Evolutionary conservation across 2,888 invertebrate species (phyloP).

Genomic region (Drosophila cracens): DNA sequence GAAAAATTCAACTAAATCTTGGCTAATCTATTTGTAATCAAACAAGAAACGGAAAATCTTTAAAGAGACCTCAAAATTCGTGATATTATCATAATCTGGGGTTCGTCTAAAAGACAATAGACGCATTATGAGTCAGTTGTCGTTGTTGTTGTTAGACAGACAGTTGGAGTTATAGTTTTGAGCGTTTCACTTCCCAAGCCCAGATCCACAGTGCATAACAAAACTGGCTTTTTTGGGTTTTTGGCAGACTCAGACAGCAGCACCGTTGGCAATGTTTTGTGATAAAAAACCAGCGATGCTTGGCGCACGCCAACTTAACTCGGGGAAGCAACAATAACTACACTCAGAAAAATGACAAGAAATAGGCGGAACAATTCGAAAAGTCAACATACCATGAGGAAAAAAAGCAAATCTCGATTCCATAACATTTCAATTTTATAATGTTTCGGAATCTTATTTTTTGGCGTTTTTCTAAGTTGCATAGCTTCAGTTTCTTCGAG

Average conservation of each 20-base stretch:
- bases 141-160: slow-evolving; percentile 12
- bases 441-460: neutral
- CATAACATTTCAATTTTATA: no score
- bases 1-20: slow-evolving; percentile 5
- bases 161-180: slow-evolving; percentile 35
- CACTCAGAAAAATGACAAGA: neutral
- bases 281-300: slow-evolving; percentile 69
- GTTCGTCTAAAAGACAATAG: slow-evolving; percentile 45
- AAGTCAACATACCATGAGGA: neutral
- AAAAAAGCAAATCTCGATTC: neutral
- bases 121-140: slow-evolving; percentile 35
- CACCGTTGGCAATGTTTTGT: slow-evolving; percentile 63
- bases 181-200: slow-evolving; percentile 26
- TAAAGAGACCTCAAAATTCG: slow-evolving; percentile 2
- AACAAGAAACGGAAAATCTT: slow-evolving; percentile 22
- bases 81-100: slow-evolving; percentile 47
- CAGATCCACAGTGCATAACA: slow-evolving; percentile 72
- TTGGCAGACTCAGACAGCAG: slow-evolving; percentile 26
- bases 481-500: neutral
- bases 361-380: neutral
- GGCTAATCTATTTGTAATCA: slow-evolving; percentile 52
- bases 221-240: slow-evolving; percentile 58
- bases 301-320: slow-evolving; percentile 70
- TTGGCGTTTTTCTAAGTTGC: neutral
- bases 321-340: slow-evolving; percentile 8